These are phyloP conservation scores for Selenia dentaria DNA, from an alignment of 2,888 invertebrate species.

Conservation along the genomic window DNA sequence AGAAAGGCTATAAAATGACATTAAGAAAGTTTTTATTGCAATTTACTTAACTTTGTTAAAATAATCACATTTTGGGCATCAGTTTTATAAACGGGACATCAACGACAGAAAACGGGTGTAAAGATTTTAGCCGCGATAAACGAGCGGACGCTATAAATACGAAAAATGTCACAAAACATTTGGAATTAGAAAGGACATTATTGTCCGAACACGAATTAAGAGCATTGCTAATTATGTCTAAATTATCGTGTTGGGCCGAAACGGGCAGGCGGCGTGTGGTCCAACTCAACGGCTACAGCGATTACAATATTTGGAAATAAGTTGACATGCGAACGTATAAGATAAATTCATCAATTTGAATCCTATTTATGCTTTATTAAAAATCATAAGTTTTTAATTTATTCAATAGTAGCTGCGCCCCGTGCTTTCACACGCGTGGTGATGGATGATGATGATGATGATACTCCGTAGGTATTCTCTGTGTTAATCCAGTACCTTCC, in stretches of 20 bases:
- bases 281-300: slow-evolving; percentile 31
- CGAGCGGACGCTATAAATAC: slow-evolving; percentile 59
- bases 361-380: too few relatives aligned
- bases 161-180: slow-evolving; percentile 64
- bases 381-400: too few relatives aligned
- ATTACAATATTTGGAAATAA: too few relatives aligned
- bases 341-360: too few relatives aligned
- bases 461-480: too few relatives aligned
- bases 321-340: too few relatives aligned
- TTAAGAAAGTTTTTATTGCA: slow-evolving; percentile 27
- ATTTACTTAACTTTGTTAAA: slow-evolving; percentile 23
- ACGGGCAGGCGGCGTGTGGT: slow-evolving; percentile 30
- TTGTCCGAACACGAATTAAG: slow-evolving; percentile 69
- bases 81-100: slow-evolving; percentile 25
- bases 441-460: too few relatives aligned
- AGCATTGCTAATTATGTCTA: slow-evolving; percentile 77
- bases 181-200: slow-evolving; percentile 67
- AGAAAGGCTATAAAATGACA: slow-evolving; percentile 14
- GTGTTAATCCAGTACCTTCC: too few relatives aligned
- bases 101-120: slow-evolving; percentile 37
- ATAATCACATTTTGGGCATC: slow-evolving; percentile 30
- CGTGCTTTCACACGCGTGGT: too few relatives aligned
- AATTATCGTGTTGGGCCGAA: slow-evolving; percentile 68
- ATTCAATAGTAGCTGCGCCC: too few relatives aligned
- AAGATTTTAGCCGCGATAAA: slow-evolving; percentile 60